Conservation (phyloP, 2,797 vertebrate species). For the Chelon auratus region DNA sequence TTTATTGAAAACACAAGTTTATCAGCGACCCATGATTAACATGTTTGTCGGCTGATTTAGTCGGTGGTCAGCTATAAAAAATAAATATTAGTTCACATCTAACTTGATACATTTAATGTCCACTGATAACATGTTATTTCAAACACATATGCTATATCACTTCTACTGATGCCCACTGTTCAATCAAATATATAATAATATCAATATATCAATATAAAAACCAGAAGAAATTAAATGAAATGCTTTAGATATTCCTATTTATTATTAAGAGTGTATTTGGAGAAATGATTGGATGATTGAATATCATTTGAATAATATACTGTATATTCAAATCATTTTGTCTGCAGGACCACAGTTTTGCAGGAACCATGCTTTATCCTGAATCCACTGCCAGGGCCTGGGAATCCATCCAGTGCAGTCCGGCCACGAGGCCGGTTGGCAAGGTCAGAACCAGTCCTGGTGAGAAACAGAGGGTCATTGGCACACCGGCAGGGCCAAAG, state of each 20-base stretch:
- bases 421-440: conserved; percentile 18
- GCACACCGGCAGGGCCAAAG: conserved; percentile 7
- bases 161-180: too few relatives aligned
- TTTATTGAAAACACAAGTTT: not conserved
- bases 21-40: not conserved
- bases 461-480: conserved; percentile 52
- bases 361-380: not conserved
- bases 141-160: too few relatives aligned
- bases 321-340: not conserved
- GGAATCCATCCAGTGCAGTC: conserved; percentile 8
- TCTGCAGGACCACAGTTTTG: conserved; percentile 7
- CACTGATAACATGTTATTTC: too few relatives aligned
- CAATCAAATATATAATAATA: too few relatives aligned
- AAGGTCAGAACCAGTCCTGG: conserved; percentile 38
- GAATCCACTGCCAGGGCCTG: conserved; percentile 4
- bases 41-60: not conserved
- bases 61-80: not conserved
- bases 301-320: too few relatives aligned
- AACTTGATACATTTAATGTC: too few relatives aligned
- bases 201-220: too few relatives aligned
- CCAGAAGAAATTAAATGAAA: too few relatives aligned
- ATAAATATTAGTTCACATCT: not conserved
- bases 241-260: too few relatives aligned
- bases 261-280: not conserved
- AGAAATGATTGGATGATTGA: not conserved